phyloP scores from a whole-genome alignment of 2,888 invertebrate species.

The Operophtera brumata region DNA sequence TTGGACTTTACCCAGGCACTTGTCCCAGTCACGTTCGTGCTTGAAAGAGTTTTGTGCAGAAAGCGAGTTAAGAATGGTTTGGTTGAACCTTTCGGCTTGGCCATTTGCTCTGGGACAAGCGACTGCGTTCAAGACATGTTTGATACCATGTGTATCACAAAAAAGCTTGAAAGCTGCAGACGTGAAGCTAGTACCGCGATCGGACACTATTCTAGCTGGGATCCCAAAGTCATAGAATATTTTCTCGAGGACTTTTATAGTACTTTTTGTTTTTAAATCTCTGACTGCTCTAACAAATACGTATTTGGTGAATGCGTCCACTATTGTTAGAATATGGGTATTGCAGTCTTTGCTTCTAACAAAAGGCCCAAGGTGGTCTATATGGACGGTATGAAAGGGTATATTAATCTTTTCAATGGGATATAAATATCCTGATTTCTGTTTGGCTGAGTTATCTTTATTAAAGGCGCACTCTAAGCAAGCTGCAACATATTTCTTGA shows the following conservation, averaged over 20 bases:
- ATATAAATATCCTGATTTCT: background rate
- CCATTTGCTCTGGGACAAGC: constrained; percentile 35
- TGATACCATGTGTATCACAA: constrained; percentile 38
- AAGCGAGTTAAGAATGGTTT: background rate
- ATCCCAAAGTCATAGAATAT: constrained; percentile 6
- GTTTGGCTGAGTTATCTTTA: background rate
- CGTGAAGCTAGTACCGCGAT: constrained; percentile 53
- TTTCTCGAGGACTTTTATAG: constrained; percentile 1
- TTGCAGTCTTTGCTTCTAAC: background rate
- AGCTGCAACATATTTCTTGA: constrained; percentile 5
- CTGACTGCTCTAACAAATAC: background rate
- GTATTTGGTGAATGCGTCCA: background rate
- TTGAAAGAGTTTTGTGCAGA: too few relatives aligned
- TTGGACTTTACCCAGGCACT: constrained; percentile 19
- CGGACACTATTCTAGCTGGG: background rate
- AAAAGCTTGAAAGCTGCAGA: constrained; percentile 41
- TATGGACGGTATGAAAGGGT: constrained; percentile 2
- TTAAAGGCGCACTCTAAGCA: constrained; percentile 3
- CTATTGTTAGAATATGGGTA: constrained; percentile 3
- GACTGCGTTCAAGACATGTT: constrained; percentile 37
- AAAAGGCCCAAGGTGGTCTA: constrained; percentile 9
- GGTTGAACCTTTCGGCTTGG: constrained; percentile 35
- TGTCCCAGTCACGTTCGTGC: too few relatives aligned
- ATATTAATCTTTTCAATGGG: constrained; percentile 1
- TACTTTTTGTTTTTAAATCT: constrained; percentile 38